Conservation (phyloP, 2,113 vertebrate genomes). For the Otus sunia region DNA sequence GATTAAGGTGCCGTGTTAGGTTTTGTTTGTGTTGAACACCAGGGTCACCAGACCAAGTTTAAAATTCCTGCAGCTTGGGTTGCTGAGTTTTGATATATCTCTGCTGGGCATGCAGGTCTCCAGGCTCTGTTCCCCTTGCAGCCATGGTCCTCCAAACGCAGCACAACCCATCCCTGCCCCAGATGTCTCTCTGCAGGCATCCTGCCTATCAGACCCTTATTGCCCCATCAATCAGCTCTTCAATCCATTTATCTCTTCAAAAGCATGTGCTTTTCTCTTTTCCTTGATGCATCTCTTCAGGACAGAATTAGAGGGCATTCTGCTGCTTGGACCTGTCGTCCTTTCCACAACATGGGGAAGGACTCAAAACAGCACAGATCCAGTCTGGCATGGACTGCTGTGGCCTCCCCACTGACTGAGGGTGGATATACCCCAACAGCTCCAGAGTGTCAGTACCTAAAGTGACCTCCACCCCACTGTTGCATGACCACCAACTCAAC, state of each 20-base stretch:
- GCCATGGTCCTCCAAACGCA: background rate
- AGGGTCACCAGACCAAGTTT: background rate
- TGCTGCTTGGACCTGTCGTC: background rate
- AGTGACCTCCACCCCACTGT: background rate
- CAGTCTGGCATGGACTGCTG: too few relatives aligned
- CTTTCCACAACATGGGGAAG: background rate
- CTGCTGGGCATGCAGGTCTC: background rate
- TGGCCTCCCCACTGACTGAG: background rate
- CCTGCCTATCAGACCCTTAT: background rate
- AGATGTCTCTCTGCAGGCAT: background rate
- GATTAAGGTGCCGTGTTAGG: background rate
- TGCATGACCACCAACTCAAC: background rate
- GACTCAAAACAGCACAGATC: background rate
- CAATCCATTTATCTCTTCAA: background rate
- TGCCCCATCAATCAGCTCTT: background rate
- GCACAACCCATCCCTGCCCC: background rate
- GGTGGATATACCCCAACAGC: background rate
- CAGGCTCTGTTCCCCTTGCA: background rate
- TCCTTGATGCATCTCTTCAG: background rate
- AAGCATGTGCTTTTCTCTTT: background rate
- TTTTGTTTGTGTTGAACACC: background rate
- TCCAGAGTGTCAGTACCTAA: background rate
- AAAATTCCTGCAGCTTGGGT: background rate
- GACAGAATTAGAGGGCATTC: background rate
- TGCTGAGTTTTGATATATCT: background rate